Conservation (phyloP, 2,113 vertebrate genomes). For the Ondatra zibethicus region DNA sequence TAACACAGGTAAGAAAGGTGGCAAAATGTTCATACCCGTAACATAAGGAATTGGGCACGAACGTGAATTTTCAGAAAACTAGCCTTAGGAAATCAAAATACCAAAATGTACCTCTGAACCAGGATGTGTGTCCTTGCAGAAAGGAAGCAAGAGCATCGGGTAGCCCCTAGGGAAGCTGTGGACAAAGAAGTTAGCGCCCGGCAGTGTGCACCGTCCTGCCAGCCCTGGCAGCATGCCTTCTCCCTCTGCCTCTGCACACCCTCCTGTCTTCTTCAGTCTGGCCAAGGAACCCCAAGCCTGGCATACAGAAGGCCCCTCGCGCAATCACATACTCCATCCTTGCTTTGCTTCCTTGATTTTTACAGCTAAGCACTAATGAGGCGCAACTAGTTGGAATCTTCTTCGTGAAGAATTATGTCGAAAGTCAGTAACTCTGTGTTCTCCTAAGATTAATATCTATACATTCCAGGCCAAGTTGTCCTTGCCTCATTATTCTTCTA, state of each 20-base stretch:
- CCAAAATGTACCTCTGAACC: not conserved
- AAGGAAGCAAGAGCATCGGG: not conserved
- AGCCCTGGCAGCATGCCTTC: not conserved
- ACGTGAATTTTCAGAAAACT: not conserved
- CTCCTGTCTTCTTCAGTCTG: not conserved
- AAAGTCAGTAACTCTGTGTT: not conserved
- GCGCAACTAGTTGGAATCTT: not conserved
- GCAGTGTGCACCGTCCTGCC: too few relatives aligned
- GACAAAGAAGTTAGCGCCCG: not conserved
- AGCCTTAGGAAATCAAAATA: slow-evolving; percentile 44
- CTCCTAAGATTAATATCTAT: not conserved
- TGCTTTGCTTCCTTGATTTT: not conserved
- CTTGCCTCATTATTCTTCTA: not conserved
- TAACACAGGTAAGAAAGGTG: not conserved
- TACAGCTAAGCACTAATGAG: not conserved
- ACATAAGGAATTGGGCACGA: not conserved
- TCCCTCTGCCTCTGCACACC: not conserved
- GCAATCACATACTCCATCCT: not conserved
- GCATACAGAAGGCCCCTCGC: not conserved
- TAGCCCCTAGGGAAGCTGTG: not conserved
- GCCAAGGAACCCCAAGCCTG: not conserved
- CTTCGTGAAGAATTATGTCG: slow-evolving; percentile 14
- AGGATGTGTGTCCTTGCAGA: not conserved
- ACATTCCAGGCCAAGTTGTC: not conserved
- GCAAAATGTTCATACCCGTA: not conserved